A percentile compares a stretch with the other conserved stretches of the same genome.
Conservation (phyloP, 64 coral and sea anemone genomes). For the Astreopora myriophthalma region DNA sequence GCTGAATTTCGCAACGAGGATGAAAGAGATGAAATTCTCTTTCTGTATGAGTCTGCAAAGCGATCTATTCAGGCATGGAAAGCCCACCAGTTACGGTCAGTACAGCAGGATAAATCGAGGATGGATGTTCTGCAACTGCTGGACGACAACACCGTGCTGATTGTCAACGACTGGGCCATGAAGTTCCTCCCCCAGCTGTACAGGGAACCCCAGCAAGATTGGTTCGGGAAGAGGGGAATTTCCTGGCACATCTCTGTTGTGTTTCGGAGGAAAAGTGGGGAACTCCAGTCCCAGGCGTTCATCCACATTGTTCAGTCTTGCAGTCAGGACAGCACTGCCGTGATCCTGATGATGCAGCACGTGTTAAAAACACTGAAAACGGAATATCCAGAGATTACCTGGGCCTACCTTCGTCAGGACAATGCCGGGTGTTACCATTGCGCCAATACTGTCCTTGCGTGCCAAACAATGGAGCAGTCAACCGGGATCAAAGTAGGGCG, state of each 20-base stretch:
- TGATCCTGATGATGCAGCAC: not conserved
- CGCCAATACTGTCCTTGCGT: not conserved
- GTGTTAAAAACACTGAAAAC: not conserved
- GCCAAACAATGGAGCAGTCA: not conserved
- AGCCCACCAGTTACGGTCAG: constrained; percentile 19
- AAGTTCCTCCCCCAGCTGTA: too few relatives aligned
- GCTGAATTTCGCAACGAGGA: not conserved
- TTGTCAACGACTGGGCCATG: too few relatives aligned
- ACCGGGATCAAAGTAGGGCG: not conserved
- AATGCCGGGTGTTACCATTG: constrained; percentile 17
- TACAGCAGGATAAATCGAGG: constrained; percentile 25
- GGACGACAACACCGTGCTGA: not conserved
- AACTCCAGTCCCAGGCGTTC: too few relatives aligned
- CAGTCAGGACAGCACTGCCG: not conserved
- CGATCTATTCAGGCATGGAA: constrained; percentile 48
- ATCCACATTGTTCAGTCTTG: not conserved
- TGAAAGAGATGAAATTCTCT: constrained; percentile 33
- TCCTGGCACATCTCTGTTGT: too few relatives aligned
- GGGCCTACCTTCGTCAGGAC: constrained; percentile 16
- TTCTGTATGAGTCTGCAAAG: constrained; percentile 4
- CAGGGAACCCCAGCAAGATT: too few relatives aligned
- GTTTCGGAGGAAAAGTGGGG: too few relatives aligned
- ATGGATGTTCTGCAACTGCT: not conserved
- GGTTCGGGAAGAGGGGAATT: too few relatives aligned
- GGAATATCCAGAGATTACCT: not conserved